Base-by-base conservation (phyloP, 1,140 invertebrate genomes). In the Melanaphis sacchari region DNA sequence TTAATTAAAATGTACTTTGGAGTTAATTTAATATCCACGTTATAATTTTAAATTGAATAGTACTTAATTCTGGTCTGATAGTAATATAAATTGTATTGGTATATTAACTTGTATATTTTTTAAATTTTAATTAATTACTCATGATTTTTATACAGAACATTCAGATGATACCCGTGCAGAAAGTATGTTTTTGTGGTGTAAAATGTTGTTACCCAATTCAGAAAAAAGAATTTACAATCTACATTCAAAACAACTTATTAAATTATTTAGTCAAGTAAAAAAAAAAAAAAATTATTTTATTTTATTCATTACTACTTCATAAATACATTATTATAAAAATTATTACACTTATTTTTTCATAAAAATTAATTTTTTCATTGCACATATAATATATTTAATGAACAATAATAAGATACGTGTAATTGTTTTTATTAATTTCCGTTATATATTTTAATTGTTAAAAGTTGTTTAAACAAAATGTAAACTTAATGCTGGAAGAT, bases 201-300 rank as follows among this genome's bases (percentile, higher is more conserved):
- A 97, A 94, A 95, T 99, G 88, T 95, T 99, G n/a, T 95, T 99
- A 52, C 98, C 98, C 1, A 97, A 97, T 40, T 97, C 97, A 66
- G 96, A 96, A 5, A 98, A 98, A 95, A 96, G 97, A 92, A 96
- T 99, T 41, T 99, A 99, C 94, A 99, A 99, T 95, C 95, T 99
- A 41, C 98, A 99, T 95, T 98, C 97, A 94, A 99, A 98, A 95
- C 98, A 99, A 94, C 95, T 99, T 66, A 96, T 99, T 0, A 99
- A 99, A 95, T 95, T 99, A 26, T 99, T 98, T 95, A 97, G 98
- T 87, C 96, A 97, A 94, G 96, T 96, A 94, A 94, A 91, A 88
- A 66, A n/a, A n/a, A 94, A 94, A 91, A 88, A 66, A n/a, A n/a
- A 66, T 31, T 59, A 59, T 59, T 59, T 59, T 59, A 31, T 59